A percentile compares a stretch with the other conserved stretches of the same genome.
phyloP scores from a whole-genome alignment of 2,113 vertebrate genomes.

The Muntiacus muntjak region DNA sequence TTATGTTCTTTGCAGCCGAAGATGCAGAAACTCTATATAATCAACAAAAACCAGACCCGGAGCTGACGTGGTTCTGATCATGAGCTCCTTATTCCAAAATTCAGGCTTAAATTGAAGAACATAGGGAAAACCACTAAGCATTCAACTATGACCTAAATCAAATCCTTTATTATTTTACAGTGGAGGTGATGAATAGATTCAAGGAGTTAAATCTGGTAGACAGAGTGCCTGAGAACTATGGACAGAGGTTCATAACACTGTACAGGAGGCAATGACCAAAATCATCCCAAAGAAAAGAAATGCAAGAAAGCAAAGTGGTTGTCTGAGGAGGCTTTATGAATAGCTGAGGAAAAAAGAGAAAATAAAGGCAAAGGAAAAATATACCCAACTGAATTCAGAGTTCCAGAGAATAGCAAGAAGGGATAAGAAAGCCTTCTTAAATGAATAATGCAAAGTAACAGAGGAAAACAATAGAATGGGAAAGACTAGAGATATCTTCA shows the following conservation, averaged over 20 bases:
- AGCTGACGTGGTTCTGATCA: not conserved
- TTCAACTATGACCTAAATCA: not conserved
- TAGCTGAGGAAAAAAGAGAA: not conserved
- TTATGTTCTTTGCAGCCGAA: not conserved
- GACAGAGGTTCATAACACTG: not conserved
- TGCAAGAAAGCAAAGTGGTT: not conserved
- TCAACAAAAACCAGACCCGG: not conserved
- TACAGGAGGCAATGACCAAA: not conserved
- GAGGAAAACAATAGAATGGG: not conserved
- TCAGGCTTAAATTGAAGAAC: not conserved
- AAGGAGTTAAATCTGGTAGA: not conserved
- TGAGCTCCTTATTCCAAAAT: not conserved
- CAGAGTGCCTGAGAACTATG: not conserved
- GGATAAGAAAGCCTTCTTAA: not conserved
- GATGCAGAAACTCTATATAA: not conserved
- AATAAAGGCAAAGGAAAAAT: not conserved
- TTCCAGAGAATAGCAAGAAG: not conserved
- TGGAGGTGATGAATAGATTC: not conserved
- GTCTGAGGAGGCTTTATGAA: not conserved
- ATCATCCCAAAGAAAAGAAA: not conserved
- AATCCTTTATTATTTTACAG: not conserved
- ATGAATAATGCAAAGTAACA: not conserved
- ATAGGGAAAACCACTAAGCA: not conserved
- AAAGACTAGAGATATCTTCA: not conserved
- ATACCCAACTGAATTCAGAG: not conserved